Conservation (phyloP, 1,140 invertebrate genomes). For the Drosophila suzukii region DNA sequence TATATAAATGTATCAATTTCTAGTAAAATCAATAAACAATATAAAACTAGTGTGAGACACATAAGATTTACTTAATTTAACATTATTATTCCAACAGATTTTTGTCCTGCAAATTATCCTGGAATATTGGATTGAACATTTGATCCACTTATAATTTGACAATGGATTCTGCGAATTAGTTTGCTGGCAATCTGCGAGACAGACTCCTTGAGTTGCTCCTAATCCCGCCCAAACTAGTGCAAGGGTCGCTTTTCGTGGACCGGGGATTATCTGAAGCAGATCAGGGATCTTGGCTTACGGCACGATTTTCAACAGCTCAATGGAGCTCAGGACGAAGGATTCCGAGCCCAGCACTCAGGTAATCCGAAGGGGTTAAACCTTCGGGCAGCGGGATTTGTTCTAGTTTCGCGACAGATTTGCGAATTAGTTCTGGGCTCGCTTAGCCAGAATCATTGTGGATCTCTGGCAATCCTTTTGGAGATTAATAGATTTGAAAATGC, state of each 20-base stretch:
- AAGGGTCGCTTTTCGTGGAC: slow-evolving; percentile 25
- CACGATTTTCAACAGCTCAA: slow-evolving; percentile 73
- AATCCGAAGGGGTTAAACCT: slow-evolving; percentile 75
- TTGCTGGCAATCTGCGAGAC: slow-evolving; percentile 10
- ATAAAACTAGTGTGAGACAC: no score
- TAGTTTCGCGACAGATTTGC: slow-evolving; percentile 65
- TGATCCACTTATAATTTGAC: not conserved
- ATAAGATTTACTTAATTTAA: no score
- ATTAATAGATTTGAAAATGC: slow-evolving; percentile 23
- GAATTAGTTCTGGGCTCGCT: slow-evolving; percentile 58
- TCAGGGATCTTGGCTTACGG: slow-evolving; percentile 49
- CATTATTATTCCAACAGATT: not conserved
- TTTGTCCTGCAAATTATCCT: not conserved
- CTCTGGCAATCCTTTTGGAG: slow-evolving; percentile 19
- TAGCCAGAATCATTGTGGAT: slow-evolving; percentile 51
- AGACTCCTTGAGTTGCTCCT: slow-evolving; percentile 18
- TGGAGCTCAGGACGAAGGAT: slow-evolving; percentile 62
- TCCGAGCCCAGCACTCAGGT: slow-evolving; percentile 42
- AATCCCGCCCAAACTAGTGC: slow-evolving; percentile 59
- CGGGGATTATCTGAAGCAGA: slow-evolving; percentile 60
- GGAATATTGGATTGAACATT: not conserved
- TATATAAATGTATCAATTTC: no score
- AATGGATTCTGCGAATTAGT: slow-evolving; percentile 37
- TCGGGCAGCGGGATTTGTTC: slow-evolving; percentile 38
- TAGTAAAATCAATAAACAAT: no score